Evolutionary conservation across 2,113 vertebrate genomes (phyloP), one percentile per base, ranked within the genome.

Genomic region (Otus sunia): DNA sequence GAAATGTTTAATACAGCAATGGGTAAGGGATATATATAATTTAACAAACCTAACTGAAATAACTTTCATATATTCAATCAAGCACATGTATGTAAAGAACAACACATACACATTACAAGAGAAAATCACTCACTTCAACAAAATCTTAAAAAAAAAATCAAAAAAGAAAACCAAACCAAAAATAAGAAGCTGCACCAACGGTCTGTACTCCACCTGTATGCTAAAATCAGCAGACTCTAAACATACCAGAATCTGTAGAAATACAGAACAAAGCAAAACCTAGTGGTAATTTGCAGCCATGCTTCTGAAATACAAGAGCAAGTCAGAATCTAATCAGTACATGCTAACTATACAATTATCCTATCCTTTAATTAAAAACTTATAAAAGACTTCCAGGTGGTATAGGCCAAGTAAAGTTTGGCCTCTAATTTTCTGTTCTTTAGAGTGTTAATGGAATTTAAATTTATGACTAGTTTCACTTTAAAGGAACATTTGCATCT

Each of bases 321-420:
- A 71, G 60, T 91, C 23, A 34, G 47, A 92, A 94, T 84, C 91
- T 92, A 92, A 94, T 84, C 86, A 86, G 83, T 75, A 60, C 52
- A 73, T 22, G 19, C 29, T 87, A 96, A 72, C 64, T 93, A n/a
- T 53, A 86, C 72, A 80, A 89, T 97, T 94, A 93, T 77, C 75
- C 41, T 45, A 59, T 55, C 73, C 93, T 92, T 84, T 94, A 88
- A 95, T 96, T 96, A 92, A 67, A 93, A 89, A 86, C 52, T 82
- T 85, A 66, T 4, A 82, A 62, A 89, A 73, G 27, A 77, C 39
- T 96, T 77, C 43, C 82, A 95, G 79, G 92, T 84, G 66, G 58
- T 75, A 76, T 1, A 87, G 36, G 26, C 47, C 50, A 34, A 92
- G 36, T 37, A 66, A 78, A 95, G 47, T 10, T 41, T 75, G 53